Conservation (phyloP, 2,797 vertebrate species). For the Rhincodon typus region DNA sequence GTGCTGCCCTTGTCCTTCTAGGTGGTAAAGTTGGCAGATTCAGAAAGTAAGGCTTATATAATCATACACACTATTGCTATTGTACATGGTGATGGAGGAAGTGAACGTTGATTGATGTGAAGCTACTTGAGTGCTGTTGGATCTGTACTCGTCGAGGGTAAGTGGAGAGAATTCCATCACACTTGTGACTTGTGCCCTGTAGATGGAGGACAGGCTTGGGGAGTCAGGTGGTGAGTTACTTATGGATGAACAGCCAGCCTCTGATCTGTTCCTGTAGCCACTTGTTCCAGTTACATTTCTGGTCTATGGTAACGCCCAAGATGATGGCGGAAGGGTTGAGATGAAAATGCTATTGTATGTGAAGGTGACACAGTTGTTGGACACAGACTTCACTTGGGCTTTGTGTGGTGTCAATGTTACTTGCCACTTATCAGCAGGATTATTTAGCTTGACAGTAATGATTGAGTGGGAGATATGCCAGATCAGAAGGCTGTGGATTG, state of each 20-base stretch:
- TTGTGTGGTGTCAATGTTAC: not conserved
- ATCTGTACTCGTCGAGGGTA: not conserved
- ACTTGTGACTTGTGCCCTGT: not conserved
- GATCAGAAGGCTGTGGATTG: no score
- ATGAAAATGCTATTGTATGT: not conserved
- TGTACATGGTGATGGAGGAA: not conserved
- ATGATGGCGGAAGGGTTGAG: not conserved
- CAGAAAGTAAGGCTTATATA: not conserved
- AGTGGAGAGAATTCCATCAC: not conserved
- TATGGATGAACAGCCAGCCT: not conserved
- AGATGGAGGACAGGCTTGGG: not conserved
- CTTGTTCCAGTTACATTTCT: not conserved
- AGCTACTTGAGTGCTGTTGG: not conserved
- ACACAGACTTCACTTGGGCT: not conserved
- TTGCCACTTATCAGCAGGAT: not conserved
- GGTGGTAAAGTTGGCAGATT: not conserved
- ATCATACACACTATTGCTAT: not conserved
- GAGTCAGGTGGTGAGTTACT: not conserved
- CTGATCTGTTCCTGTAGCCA: not conserved
- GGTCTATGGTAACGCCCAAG: not conserved
- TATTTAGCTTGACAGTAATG: no score
- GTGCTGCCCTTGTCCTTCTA: not conserved
- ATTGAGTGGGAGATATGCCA: no score
- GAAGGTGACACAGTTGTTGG: not conserved
- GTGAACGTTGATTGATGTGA: not conserved